Conservation (phyloP, 2,797 vertebrate genomes). For the Manis javanica region DNA sequence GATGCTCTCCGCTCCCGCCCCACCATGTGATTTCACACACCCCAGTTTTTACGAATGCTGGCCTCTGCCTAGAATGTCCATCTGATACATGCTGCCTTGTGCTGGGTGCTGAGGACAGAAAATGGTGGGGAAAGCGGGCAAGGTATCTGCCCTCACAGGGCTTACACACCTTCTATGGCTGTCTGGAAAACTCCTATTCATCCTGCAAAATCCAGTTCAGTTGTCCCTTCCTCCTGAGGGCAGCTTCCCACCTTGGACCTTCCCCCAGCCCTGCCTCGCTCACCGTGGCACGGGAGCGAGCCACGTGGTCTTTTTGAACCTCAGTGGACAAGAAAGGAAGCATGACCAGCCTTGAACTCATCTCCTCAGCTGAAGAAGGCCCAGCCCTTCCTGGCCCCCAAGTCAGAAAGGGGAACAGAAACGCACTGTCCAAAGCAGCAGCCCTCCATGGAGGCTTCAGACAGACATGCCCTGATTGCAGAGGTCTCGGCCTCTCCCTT, state of each 20-base stretch:
- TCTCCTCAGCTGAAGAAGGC: neutral
- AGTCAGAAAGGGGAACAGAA: neutral
- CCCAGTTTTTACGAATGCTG: neutral
- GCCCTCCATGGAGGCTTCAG: neutral
- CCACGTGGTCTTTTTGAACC: neutral
- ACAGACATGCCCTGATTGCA: neutral
- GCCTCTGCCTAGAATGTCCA: neutral
- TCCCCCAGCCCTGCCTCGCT: neutral
- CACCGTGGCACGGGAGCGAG: neutral
- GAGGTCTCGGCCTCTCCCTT: neutral
- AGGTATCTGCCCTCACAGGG: neutral
- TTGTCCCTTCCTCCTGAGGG: neutral
- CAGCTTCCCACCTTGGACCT: too few relatives aligned
- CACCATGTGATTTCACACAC: neutral
- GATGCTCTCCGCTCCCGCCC: neutral
- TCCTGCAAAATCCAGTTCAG: neutral
- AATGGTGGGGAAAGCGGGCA: neutral
- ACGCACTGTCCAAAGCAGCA: neutral
- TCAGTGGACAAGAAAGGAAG: neutral
- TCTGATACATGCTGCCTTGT: neutral
- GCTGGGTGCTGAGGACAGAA: neutral
- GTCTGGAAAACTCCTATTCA: neutral
- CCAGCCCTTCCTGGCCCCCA: neutral
- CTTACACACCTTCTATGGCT: neutral
- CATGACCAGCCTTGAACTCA: neutral